phyloP scores from a whole-genome alignment of 2,888 invertebrate genomes.

The Folsomia manolachei region DNA sequence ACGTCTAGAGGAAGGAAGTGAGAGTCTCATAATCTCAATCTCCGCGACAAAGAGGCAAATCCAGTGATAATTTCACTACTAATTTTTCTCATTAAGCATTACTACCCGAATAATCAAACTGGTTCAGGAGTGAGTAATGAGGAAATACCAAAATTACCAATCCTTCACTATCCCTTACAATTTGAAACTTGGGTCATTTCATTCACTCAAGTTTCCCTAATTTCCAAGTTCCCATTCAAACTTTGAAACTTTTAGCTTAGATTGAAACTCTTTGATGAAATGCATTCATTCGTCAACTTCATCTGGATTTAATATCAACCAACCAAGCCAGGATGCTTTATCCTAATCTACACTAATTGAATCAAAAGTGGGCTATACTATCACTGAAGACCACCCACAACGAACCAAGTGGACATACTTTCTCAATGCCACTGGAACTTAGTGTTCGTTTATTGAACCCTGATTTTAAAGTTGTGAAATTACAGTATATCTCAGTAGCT shows the following conservation, averaged over 20 bases:
- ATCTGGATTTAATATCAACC: not conserved
- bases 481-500: too few species aligned
- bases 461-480: too few species aligned
- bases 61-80: constrained; percentile 17
- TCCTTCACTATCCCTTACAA: too few species aligned
- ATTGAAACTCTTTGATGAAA: not conserved
- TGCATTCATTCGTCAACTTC: not conserved
- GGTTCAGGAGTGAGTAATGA: not conserved
- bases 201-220: not conserved
- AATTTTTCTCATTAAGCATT: constrained; percentile 19
- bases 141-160: not conserved
- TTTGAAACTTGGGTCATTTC: not conserved
- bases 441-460: too few species aligned
- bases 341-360: not conserved
- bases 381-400: too few species aligned
- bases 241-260: not conserved
- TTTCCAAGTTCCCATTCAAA: not conserved
- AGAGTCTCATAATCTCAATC: not conserved
- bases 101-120: too few species aligned
- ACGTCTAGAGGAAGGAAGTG: not conserved
- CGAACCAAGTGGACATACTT: too few species aligned
- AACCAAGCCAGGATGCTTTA: too few species aligned
- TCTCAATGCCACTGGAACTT: too few species aligned
- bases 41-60: constrained; percentile 5
- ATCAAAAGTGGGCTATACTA: not conserved